Evolutionary conservation across 2,797 vertebrate genomes (phyloP).

Genomic region (Neostethus bicornis): DNA sequence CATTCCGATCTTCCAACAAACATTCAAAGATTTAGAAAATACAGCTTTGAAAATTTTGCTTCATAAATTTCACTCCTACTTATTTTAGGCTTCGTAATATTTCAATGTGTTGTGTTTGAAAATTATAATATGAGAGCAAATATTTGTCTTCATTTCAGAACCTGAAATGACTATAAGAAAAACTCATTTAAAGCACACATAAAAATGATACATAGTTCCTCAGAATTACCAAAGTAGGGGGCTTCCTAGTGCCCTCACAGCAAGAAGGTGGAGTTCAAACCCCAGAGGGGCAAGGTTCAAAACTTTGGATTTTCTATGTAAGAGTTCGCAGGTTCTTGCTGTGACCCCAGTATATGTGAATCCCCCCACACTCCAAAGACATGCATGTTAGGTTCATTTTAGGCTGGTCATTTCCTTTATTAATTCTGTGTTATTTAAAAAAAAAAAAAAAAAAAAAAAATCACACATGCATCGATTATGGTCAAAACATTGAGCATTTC

Average conservation of each 20-base stretch:
- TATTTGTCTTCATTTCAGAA: constrained; percentile 3
- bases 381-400: too few species aligned
- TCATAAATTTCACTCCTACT: neutral
- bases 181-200: constrained; percentile 9
- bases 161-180: constrained; percentile 3
- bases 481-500: neutral
- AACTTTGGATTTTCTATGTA: too few species aligned
- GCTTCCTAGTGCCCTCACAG: too few species aligned
- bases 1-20: constrained; percentile 21
- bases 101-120: neutral
- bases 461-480: neutral
- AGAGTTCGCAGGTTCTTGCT: too few species aligned
- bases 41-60: constrained; percentile 1
- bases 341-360: too few species aligned
- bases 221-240: too few species aligned
- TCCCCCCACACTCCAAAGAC: too few species aligned
- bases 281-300: too few species aligned
- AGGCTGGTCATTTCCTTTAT: too few species aligned
- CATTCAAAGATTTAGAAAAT: constrained; percentile 10
- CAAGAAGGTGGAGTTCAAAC: too few species aligned
- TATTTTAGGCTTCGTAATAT: neutral
- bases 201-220: neutral
- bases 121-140: neutral
- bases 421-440: too few species aligned
- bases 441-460: neutral